A percentile compares a stretch with the other conserved stretches of the same genome.
These are phyloP conservation scores for Platygyra sinensis DNA, from an alignment of 64 coral and sea anemone species.

Conservation along the genomic window DNA sequence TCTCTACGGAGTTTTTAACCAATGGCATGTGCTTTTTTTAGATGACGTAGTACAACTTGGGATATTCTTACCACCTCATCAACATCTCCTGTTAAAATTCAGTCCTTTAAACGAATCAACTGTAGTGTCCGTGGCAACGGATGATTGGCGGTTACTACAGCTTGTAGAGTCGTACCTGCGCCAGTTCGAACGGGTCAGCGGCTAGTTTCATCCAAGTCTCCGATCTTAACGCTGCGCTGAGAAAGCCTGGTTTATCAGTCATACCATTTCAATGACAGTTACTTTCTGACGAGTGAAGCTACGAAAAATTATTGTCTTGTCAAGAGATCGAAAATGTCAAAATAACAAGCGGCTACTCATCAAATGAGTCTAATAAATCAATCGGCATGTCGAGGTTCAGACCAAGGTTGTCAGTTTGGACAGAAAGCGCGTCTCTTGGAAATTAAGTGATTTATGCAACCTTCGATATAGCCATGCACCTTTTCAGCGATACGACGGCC, in stretches of 20 bases:
- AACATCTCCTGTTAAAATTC: conserved; percentile 89
- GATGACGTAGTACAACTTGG: conserved; percentile 76
- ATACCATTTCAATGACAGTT: neutral
- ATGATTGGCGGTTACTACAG: conserved; percentile 85
- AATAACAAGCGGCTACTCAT: no score
- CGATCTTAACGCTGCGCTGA: neutral
- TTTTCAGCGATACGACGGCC: no score
- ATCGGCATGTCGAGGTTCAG: no score
- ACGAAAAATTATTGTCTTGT: no score
- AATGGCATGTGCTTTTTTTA: neutral
- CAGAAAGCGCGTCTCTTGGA: no score
- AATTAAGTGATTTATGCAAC: no score
- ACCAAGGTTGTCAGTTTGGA: no score
- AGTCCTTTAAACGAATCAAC: conserved; percentile 53
- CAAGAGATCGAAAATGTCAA: no score
- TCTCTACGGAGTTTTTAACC: neutral
- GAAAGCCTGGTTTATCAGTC: neutral
- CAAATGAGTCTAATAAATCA: no score
- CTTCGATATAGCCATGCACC: no score
- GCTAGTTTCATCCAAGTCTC: neutral
- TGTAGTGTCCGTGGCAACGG: conserved; percentile 77
- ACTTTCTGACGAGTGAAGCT: no score
- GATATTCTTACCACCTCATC: conserved; percentile 88
- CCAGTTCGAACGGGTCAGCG: conserved; percentile 50
- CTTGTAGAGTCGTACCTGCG: conserved; percentile 73